Conservation (phyloP, 2,888 invertebrate species). For the Artemia sp. region DNA sequence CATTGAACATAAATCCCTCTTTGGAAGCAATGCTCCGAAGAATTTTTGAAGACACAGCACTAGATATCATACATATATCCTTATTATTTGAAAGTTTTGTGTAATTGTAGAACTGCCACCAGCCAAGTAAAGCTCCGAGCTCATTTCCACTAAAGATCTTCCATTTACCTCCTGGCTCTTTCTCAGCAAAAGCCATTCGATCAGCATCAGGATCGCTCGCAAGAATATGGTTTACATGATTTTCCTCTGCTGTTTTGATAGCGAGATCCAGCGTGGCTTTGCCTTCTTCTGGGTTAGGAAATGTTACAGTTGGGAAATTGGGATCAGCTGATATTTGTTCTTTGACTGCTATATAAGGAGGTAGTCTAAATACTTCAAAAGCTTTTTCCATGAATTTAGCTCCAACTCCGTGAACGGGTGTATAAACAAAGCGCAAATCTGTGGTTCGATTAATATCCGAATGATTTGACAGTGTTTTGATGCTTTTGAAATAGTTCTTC, state of each 20-base stretch:
- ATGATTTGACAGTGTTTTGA: too few relatives aligned
- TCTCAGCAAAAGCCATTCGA: too few relatives aligned
- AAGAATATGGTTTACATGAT: conserved; percentile 53
- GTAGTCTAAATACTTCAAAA: conserved; percentile 33
- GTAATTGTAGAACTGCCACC: conserved; percentile 56
- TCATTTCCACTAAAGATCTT: conserved; percentile 96
- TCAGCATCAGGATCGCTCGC: conserved; percentile 98
- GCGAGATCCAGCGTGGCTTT: conserved; percentile 57
- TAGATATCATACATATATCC: too few relatives aligned
- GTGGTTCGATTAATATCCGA: too few relatives aligned
- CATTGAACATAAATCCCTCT: conserved; percentile 56
- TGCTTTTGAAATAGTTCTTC: too few relatives aligned
- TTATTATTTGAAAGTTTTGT: conserved; percentile 36
- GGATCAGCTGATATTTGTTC: conserved; percentile 79
- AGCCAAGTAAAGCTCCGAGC: conserved; percentile 76
- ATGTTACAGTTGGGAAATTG: conserved; percentile 88
- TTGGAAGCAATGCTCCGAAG: conserved; percentile 56
- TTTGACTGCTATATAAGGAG: conserved; percentile 46
- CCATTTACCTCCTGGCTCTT: too few relatives aligned
- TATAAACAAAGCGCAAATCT: too few relatives aligned
- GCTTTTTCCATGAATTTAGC: too few relatives aligned
- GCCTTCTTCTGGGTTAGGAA: conserved; percentile 97
- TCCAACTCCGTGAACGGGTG: too few relatives aligned
- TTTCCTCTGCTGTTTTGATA: conserved; percentile 53
- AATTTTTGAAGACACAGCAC: conserved; percentile 94